Evolutionary conservation across 1,140 invertebrate genomes (phyloP), one percentile per base, ranked within the genome.

Genomic region (Sitodiplosis mosellana): DNA sequence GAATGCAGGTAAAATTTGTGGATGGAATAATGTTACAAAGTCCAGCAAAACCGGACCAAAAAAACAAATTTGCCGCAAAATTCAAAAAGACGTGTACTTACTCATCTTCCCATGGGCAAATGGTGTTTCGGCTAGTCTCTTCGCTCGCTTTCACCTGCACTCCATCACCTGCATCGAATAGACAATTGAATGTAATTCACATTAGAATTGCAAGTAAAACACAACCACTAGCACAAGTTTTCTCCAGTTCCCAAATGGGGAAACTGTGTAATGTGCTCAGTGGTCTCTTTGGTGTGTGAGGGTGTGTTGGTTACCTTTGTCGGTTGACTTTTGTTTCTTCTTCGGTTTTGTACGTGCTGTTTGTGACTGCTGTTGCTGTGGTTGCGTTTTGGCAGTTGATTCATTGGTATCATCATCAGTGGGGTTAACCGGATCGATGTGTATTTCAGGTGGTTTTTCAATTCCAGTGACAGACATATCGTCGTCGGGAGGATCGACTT

Each of bases 61-160:
- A 20, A 41, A 40, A 48, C 20, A 14, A 44, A 36, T 48, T 17
- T 17, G 38, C 18, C 1, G 11, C 36, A 8, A 3, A 46, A 12
- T 10, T 37, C 12, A 48, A 17, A 33, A 8, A 20, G 41, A 41
- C 19, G 27, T 44, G 27, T 20, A 83, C 83, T 83, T 70, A 87
- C 84, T 86, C 82, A 64, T 87, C 83, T 73, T 87, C 84, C 83
- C 83, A 87, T 45, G 84, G 84, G 70, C 84, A 87, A 59, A 86
- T 77, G 64, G 85, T 79, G 64, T 77, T 81, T 65, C 71, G 71
- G 69, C 80, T 81, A 49, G 68, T 65, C 40, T 69, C 69, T 50
- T 59, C 53, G 54, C 21, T 52, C 48, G 17, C 40, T n/a, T 20
- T 46, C 14, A 49, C 7, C 48, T 42, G 14, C 37, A 27, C 45